phyloP scores from a whole-genome alignment of 2,797 vertebrate genomes.

The Tiaroga cobitis region DNA sequence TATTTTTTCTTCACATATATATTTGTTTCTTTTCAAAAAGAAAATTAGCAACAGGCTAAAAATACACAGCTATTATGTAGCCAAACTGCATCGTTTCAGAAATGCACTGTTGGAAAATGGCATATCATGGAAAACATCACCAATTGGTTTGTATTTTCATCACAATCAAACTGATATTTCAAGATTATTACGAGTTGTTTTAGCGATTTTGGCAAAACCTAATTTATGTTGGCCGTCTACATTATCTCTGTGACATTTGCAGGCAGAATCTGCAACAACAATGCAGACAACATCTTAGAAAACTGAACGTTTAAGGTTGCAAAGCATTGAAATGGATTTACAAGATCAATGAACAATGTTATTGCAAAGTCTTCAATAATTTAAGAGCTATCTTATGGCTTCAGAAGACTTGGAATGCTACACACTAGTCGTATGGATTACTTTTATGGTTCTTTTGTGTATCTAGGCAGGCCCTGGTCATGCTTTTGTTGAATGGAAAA shows the following conservation, averaged over 20 bases:
- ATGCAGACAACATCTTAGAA: background rate
- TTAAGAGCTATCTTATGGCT: conserved; percentile 4
- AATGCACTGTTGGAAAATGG: background rate
- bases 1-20: background rate
- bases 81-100: background rate
- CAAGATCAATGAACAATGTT: conserved; percentile 24
- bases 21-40: background rate
- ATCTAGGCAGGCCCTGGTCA: too few relatives aligned
- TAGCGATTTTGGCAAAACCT: background rate
- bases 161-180: background rate
- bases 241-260: background rate
- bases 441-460: background rate
- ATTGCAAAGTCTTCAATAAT: conserved; percentile 16
- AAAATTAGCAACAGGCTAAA: background rate
- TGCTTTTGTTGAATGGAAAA: background rate
- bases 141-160: background rate
- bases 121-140: background rate
- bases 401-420: conserved; percentile 4
- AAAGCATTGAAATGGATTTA: background rate
- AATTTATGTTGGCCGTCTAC: background rate
- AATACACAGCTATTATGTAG: background rate
- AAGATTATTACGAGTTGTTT: background rate
- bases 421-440: conserved; percentile 4
- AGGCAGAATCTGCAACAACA: background rate
- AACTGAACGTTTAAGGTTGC: background rate